These are phyloP conservation scores for Mastomys natalensis DNA, from an alignment of 2,113 vertebrate genomes.

Conservation along the genomic window DNA sequence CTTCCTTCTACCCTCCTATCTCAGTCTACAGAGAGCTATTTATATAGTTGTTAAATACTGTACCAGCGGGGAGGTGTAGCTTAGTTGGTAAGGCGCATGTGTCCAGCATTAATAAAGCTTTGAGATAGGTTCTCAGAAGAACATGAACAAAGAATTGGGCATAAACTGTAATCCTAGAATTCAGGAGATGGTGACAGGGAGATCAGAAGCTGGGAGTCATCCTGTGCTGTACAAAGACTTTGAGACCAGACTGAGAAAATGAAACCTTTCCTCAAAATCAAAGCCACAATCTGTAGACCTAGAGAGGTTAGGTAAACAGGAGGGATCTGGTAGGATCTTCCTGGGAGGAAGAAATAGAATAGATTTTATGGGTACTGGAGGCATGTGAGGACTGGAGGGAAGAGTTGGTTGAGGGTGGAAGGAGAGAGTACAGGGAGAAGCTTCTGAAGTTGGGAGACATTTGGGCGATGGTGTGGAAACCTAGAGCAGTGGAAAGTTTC, in stretches of 20 bases:
- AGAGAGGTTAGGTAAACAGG: background rate
- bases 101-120: background rate
- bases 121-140: background rate
- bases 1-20: background rate
- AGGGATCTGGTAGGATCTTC: background rate
- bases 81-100: background rate
- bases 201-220: background rate
- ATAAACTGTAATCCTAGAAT: background rate
- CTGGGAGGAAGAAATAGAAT: background rate
- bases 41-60: background rate
- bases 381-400: background rate
- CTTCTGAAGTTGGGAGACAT: too few relatives aligned
- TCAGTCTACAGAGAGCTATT: background rate
- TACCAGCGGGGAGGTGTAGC: background rate
- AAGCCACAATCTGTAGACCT: background rate
- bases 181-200: background rate
- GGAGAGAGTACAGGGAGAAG: background rate
- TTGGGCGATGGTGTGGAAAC: background rate
- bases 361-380: background rate
- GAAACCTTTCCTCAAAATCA: background rate
- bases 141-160: background rate
- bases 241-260: background rate
- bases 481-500: background rate
- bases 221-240: background rate
- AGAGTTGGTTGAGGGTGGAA: background rate